phyloP scores from a whole-genome alignment of 2,797 vertebrate species.

The Melanogrammus aeglefinus region DNA sequence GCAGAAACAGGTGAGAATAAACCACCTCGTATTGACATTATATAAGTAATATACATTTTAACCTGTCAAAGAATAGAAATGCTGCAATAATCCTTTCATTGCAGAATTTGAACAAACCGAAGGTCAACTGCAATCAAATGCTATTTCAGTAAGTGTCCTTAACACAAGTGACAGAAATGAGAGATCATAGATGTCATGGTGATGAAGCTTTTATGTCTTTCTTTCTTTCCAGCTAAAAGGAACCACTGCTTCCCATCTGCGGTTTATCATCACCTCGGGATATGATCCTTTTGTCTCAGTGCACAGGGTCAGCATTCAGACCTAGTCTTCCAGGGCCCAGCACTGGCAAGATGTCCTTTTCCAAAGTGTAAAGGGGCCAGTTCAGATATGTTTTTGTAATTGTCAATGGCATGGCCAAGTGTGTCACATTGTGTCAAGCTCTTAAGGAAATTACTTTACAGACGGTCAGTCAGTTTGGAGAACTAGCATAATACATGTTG shows the following conservation, averaged over 20 bases:
- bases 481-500: background rate
- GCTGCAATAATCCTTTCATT: slow-evolving; percentile 32
- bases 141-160: slow-evolving; percentile 80
- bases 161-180: background rate
- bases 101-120: slow-evolving; percentile 84
- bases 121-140: slow-evolving; percentile 84
- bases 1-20: slow-evolving; percentile 81
- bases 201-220: slow-evolving; percentile 20
- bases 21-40: background rate
- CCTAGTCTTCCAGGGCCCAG: slow-evolving; percentile 23
- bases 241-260: slow-evolving; percentile 79
- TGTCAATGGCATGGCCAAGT: slow-evolving; percentile 15
- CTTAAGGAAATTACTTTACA: slow-evolving; percentile 18
- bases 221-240: slow-evolving; percentile 76
- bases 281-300: slow-evolving; percentile 92
- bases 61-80: background rate
- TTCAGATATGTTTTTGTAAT: slow-evolving; percentile 19
- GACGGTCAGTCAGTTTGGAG: background rate
- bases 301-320: slow-evolving; percentile 73
- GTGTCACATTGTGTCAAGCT: background rate
- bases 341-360: background rate
- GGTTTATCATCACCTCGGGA: slow-evolving; percentile 85
- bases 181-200: background rate
- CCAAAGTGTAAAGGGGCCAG: slow-evolving; percentile 9
- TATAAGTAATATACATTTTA: background rate